Evolutionary conservation across 1,140 invertebrate species (phyloP).

Genomic region (Drosophila micromelanica): DNA sequence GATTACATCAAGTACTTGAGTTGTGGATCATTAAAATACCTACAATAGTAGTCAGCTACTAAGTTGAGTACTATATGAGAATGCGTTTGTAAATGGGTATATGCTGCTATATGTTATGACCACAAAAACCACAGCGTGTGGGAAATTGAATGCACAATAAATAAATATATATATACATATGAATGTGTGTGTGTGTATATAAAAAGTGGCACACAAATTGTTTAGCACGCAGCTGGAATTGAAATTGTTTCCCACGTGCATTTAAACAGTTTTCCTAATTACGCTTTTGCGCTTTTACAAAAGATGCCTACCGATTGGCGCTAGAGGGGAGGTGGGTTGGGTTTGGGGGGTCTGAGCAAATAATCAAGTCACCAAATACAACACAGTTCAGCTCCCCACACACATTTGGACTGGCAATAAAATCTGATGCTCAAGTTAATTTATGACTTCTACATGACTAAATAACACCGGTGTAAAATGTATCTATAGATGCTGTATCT

Average conservation of each 20-base stretch:
- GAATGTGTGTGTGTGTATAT: not conserved
- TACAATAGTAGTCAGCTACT: not conserved
- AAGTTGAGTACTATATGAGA: not conserved
- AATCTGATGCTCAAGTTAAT: constrained; percentile 45
- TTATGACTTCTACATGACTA: constrained; percentile 55
- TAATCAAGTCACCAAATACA: not conserved
- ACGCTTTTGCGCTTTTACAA: constrained; percentile 31
- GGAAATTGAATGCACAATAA: constrained; percentile 30
- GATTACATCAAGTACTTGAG: not conserved
- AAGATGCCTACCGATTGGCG: not conserved
- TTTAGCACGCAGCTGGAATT: constrained; percentile 16
- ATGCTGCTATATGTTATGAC: not conserved
- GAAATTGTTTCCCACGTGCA: constrained; percentile 51
- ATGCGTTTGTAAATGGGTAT: not conserved
- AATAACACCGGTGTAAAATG: constrained; percentile 34
- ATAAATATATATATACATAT: not conserved
- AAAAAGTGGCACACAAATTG: constrained; percentile 42
- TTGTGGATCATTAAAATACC: constrained; percentile 3
- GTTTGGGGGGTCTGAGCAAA: constrained; percentile 11
- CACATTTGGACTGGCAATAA: constrained; percentile 35
- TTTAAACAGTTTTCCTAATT: constrained; percentile 46
- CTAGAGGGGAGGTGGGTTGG: not conserved
- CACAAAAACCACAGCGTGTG: constrained; percentile 27
- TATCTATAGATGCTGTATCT: constrained; percentile 27
- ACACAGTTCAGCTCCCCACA: not conserved